Conservation (phyloP, 2,888 invertebrate genomes). For the Caenorhabditis panamensis region DNA sequence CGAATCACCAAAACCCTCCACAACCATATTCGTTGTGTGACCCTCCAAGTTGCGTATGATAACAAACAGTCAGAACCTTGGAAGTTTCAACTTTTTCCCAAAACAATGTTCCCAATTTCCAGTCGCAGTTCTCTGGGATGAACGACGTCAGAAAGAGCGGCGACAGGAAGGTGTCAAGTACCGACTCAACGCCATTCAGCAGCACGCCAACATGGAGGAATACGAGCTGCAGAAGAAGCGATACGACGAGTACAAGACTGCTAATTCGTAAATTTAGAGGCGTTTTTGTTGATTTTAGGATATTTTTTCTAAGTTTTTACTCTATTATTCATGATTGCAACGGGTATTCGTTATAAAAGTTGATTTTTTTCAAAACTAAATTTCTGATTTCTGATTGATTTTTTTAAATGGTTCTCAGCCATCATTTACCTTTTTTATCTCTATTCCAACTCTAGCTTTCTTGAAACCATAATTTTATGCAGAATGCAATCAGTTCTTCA, state of each 20-base stretch:
- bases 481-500: constrained; percentile 44
- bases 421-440: not conserved
- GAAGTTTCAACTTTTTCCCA: no score
- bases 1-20: no score
- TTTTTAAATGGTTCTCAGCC: not conserved
- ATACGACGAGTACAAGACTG: constrained; percentile 73
- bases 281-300: not conserved
- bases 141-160: constrained; percentile 72
- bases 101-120: no score
- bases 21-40: no score
- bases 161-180: constrained; percentile 77
- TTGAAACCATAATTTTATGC: not conserved
- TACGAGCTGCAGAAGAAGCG: constrained; percentile 75
- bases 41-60: no score
- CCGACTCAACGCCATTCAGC: constrained; percentile 74
- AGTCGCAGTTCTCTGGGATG: constrained; percentile 78
- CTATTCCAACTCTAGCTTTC: no score
- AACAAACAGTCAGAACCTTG: no score
- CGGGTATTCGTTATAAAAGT: constrained; percentile 11
- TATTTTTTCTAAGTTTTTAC: constrained; percentile 6
- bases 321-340: constrained; percentile 4
- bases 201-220: constrained; percentile 78
- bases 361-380: not conserved
- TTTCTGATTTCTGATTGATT: not conserved
- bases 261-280: constrained; percentile 59